Conservation (phyloP, 2,113 vertebrate genomes). For the Zosterops japonicus region DNA sequence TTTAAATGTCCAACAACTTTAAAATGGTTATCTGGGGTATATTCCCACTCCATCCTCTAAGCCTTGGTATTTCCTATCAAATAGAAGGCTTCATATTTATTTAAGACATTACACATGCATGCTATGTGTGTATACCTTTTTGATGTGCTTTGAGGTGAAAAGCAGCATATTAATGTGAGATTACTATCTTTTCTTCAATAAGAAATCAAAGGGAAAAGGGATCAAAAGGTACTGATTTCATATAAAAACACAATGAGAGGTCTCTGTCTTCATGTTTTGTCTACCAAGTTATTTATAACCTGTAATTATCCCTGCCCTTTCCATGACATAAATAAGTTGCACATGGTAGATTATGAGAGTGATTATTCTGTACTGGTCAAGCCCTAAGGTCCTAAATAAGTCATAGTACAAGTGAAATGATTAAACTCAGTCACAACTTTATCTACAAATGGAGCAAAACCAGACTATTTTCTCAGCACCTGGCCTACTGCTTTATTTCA, state of each 20-base stretch:
- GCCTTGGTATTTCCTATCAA: neutral
- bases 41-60: neutral
- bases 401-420: neutral
- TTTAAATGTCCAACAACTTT: neutral
- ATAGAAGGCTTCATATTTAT: neutral
- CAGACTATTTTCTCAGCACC: neutral
- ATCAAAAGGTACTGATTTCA: slow-evolving; percentile 15
- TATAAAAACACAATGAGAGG: slow-evolving; percentile 1
- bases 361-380: slow-evolving; percentile 8
- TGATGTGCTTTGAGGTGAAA: slow-evolving; percentile 14
- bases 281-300: slow-evolving; percentile 35
- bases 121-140: neutral
- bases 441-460: neutral
- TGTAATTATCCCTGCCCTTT: neutral
- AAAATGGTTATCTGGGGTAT: neutral
- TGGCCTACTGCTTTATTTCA: slow-evolving; percentile 22
- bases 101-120: neutral
- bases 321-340: neutral
- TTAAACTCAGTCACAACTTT: neutral
- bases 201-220: slow-evolving; percentile 10
- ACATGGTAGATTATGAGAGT: neutral
- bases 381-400: slow-evolving; percentile 8
- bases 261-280: neutral
- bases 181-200: slow-evolving; percentile 20
- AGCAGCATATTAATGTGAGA: slow-evolving; percentile 17